Base-by-base conservation (phyloP, 2,113 vertebrate genomes). In the Chaetops frenatus region DNA sequence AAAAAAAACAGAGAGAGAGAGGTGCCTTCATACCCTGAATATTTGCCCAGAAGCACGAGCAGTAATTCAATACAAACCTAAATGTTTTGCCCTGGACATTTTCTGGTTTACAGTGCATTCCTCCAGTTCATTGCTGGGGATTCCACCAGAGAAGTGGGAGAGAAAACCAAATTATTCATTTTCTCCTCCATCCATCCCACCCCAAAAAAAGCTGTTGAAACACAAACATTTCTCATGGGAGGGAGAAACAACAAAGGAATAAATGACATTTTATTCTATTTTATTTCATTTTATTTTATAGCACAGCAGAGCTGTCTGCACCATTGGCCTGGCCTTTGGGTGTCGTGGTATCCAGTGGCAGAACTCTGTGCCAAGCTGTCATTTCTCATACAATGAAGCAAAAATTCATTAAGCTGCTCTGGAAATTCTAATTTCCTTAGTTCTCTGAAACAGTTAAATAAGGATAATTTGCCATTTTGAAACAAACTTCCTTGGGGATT, bases 401-500 rank as follows among this genome's bases (percentile, higher is more conserved):
- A 67, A 72, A 61, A 60, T 21, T 61, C n/a, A 47, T 62, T 81
- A 67, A 58, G 11, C 24, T 87, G 21, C 50, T 81, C 5, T 36
- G 50, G n/a, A 65, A 92, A 69, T 82, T 70, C 36, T 2, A 9
- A 62, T 58, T 65, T 76, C 47, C 11, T 45, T 33, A 12, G 9
- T 45, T 91, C 84, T 86, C 29, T 84, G 42, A 53, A 86, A 72
- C 29, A 76, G 57, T 92, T 90, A 94, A 95, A 86, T 51, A 58
- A 58, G 28, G 29, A 66, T 76, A 79, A 60, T 66, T 77, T 93
- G 6, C n/a, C 1, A 0, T 28, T 93, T 81, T 94, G 66, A 40
- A 94, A 29, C 1, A 6, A 53, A 22, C 10, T 78, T 90, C 35
- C 54, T 70, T 66, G 27, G 62, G 51, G 51, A 87, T 47, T 91